Evolutionary conservation across 2,888 invertebrate genomes (phyloP).

Genomic region (Diadegma fenestrale): DNA sequence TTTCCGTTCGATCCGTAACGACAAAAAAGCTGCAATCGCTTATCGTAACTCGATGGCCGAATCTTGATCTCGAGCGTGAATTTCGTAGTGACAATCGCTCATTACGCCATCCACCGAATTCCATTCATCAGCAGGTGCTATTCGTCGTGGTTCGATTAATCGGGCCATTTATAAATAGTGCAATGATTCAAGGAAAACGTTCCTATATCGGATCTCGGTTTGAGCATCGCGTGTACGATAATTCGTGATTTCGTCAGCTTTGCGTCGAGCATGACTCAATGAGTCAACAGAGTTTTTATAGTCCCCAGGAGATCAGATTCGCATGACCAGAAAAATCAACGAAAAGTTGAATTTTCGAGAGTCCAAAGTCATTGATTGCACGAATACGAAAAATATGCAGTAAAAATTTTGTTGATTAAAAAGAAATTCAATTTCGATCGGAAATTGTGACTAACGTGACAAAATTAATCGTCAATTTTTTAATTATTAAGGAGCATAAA

Average conservation of each 20-base stretch:
- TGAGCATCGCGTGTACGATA: conserved; percentile 40
- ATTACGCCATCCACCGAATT: conserved; percentile 76
- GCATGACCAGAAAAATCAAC: neutral
- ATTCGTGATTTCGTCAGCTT: conserved; percentile 60
- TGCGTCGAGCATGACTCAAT: conserved; percentile 36
- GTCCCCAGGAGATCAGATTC: neutral
- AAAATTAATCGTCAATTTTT: neutral
- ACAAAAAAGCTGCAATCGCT: neutral
- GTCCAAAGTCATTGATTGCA: neutral
- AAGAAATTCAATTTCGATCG: neutral
- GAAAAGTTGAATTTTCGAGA: neutral
- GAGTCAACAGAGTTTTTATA: conserved; percentile 55
- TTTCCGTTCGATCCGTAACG: neutral
- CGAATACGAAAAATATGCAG: neutral
- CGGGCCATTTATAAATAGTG: conserved; percentile 76
- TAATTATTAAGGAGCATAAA: neutral
- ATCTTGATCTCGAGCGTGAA: conserved; percentile 50
- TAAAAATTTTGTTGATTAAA: neutral
- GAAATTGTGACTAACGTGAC: neutral
- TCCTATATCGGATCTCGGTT: conserved; percentile 67
- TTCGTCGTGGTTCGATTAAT: conserved; percentile 72
- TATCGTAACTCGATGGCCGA: conserved; percentile 10
- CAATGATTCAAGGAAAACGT: conserved; percentile 78
- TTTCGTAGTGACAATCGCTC: conserved; percentile 58
- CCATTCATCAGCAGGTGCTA: conserved; percentile 77